Evolutionary conservation across 2,797 vertebrate genomes (phyloP).

Genomic region (Macropus fuliginosus): DNA sequence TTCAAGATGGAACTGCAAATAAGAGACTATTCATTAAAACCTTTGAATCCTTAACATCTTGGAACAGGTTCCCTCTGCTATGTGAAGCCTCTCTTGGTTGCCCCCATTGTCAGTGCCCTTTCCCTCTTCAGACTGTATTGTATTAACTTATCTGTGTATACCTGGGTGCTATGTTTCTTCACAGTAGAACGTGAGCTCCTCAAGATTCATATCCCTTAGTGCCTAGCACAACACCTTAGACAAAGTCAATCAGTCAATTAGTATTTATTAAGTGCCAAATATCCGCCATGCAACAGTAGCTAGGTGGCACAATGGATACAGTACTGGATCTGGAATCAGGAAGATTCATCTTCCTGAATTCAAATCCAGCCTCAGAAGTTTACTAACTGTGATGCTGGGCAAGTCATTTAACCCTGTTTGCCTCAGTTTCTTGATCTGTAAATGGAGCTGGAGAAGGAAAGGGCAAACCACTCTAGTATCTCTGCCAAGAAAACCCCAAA

Average conservation of each 20-base stretch:
- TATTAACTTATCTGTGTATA: background rate
- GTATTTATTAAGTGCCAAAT: background rate
- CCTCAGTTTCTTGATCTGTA: too few relatives aligned
- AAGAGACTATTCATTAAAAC: background rate
- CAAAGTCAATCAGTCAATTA: background rate
- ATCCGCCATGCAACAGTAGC: background rate
- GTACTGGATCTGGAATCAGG: rapidly evolving
- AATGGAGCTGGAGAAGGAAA: too few relatives aligned
- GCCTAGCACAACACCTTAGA: background rate
- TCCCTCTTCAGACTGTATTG: background rate
- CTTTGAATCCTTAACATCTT: background rate
- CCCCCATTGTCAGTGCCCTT: background rate
- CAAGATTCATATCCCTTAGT: background rate
- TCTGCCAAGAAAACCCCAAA: too few relatives aligned
- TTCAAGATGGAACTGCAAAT: background rate
- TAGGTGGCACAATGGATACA: background rate
- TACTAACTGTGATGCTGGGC: background rate
- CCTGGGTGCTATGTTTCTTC: background rate
- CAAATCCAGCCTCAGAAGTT: background rate
- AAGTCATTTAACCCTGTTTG: too few relatives aligned
- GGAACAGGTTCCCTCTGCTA: background rate
- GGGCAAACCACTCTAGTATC: too few relatives aligned
- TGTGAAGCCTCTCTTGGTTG: background rate
- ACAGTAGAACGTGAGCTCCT: background rate
- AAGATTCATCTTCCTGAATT: background rate